These are phyloP conservation scores for Hanleya hanleyi DNA, from an alignment of 2,888 invertebrate species.

Conservation along the genomic window DNA sequence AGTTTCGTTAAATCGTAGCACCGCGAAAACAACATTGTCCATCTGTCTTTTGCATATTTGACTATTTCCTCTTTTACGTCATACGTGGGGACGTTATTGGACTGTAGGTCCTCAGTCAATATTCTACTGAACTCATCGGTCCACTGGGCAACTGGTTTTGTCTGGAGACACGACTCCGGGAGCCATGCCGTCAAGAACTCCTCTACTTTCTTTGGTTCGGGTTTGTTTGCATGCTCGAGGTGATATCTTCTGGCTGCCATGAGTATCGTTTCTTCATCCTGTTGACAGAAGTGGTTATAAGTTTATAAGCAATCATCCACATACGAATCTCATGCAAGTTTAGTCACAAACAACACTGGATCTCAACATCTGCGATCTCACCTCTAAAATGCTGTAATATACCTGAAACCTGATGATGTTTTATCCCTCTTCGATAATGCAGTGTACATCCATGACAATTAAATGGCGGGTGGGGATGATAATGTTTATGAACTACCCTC, in stretches of 20 bases:
- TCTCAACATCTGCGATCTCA: no score
- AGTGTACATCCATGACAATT: no score
- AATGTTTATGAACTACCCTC: no score
- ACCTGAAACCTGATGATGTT: no score
- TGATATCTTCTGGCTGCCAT: constrained; percentile 59
- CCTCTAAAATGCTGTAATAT: no score
- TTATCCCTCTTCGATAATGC: no score
- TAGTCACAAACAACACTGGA: no score
- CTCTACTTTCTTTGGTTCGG: constrained; percentile 48
- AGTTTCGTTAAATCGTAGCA: constrained; percentile 59
- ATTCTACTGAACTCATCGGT: constrained; percentile 7
- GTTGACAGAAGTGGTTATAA: no score
- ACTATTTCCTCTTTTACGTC: constrained; percentile 51
- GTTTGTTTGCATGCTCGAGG: constrained; percentile 45
- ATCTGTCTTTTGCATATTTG: constrained; percentile 57
- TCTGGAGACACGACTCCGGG: constrained; percentile 41
- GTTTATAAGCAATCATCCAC: no score
- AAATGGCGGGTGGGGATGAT: no score
- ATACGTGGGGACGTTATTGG: neutral
- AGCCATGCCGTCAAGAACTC: constrained; percentile 53
- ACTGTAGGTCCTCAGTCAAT: neutral
- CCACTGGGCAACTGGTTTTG: constrained; percentile 19
- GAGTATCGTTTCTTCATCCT: constrained; percentile 56
- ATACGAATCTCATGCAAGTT: no score
- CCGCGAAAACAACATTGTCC: constrained; percentile 57